Conservation (phyloP, 1,140 invertebrate genomes). For the Drosophila subobscura region DNA sequence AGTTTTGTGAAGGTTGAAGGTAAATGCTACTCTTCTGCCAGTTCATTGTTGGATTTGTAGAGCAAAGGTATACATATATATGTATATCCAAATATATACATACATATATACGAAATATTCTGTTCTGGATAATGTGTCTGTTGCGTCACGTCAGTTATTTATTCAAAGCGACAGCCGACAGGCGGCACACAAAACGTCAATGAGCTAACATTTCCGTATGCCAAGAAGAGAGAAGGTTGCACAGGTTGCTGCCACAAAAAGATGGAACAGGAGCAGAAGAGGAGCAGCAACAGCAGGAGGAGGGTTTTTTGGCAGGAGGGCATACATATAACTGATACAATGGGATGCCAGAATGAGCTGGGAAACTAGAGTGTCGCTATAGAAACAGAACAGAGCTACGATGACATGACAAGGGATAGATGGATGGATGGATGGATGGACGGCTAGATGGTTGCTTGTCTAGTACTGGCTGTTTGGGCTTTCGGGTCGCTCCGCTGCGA, state of each 20-base stretch:
- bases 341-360: conserved; percentile 3
- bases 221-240: conserved; percentile 35
- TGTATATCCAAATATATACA: no score
- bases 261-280: conserved; percentile 13
- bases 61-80: no score
- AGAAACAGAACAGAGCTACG: conserved; percentile 34
- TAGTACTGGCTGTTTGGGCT: conserved; percentile 37
- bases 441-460: conserved; percentile 32
- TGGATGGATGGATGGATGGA: conserved; percentile 36
- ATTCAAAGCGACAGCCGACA: conserved; percentile 75
- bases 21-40: conserved; percentile 32
- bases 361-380: conserved; percentile 30
- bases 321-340: conserved; percentile 21
- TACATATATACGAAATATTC: conserved; percentile 18
- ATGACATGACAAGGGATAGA: conserved; percentile 78
- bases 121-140: conserved; percentile 70
- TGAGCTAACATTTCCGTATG: conserved; percentile 71
- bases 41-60: conserved; percentile 53
- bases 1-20: conserved; percentile 29
- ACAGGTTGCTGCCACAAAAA: conserved; percentile 38
- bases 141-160: conserved; percentile 75
- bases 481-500: conserved; percentile 26
- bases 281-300: no score
- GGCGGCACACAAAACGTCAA: conserved; percentile 79
- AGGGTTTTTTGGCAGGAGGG: not conserved